Base-by-base conservation (phyloP, 2,113 vertebrate species). In the Guaruba guarouba region DNA sequence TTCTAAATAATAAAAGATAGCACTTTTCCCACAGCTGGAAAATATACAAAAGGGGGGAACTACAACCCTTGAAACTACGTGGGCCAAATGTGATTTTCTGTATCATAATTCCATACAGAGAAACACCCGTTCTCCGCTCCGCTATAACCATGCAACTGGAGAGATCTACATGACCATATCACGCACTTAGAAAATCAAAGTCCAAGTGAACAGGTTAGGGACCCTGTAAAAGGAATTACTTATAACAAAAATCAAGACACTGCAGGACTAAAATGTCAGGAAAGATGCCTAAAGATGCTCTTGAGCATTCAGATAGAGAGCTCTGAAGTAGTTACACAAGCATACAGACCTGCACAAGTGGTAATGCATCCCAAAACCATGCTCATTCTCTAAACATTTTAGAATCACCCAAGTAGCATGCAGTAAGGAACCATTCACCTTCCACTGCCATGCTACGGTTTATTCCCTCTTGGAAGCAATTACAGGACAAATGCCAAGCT, bases 391-490 rank as follows among this genome's bases (percentile, higher is more conserved):
- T 11, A 79, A 78, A 31, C 6, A 24, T 61, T 84, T 9, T 9
- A 84, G 96, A 94, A 94, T 91, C 90, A 92, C 85, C 39, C 85
- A 86, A 74, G 37, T 55, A 81, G 64, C 82, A 62, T 73, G 71
- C 86, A 92, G 84, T 28, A 86, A 96, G 82, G 90, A 79, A 6
- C 84, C 80, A 80, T 93, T 96, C 93, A 93, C 95, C 92, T 96
- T 92, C 93, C n/a, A 79, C 78, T 68, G 86, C 95, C 94, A 94
- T 7, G 35, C 82, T 93, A 84, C 85, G 93, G 90, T 96, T 97
- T 97, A 95, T 97, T 98, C 95, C 96, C 97, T 98, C 97, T 97
- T 91, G 67, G 96, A 98, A 97, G 96, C 97, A 97, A 97, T 97
- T 96, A 97, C 91, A 97, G 33, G 96, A 97, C 97, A 98, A 97